Base-by-base conservation (phyloP, 2,113 vertebrate species). In the Erythrocebus patas region DNA sequence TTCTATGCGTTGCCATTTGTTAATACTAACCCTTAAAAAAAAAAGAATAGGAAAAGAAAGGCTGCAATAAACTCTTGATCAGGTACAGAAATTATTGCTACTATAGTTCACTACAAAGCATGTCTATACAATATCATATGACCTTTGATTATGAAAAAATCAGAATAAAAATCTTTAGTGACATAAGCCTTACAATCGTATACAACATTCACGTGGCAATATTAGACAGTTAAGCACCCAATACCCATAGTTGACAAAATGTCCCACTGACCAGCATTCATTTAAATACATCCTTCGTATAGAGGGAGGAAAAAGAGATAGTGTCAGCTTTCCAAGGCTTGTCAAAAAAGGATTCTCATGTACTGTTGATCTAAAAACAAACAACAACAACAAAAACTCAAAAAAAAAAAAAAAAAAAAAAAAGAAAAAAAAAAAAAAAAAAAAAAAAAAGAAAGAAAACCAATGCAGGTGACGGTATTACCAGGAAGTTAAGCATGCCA, bases 81-180 rank as follows among this genome's bases (percentile, higher is more conserved):
- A 98, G 97, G 35, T 98, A 98, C 98, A 99, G 99, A 99, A 99
- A 99, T 99, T 99, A 99, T 99, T 99, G 99, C 99, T 99, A 98
- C 99, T 98, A 99, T 98, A 98, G 96, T 98, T 98, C 98, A 99
- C 98, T 99, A 99, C 98, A 98, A 99, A 99, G 99, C 99, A 98
- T 98, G 93, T 99, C 97, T 98, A 98, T 98, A 98, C 98, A 98
- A 94, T 98, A 98, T 95, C 61, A 86, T 95, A 98, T 98, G 99
- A 99, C 98, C 98, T 98, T 98, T 98, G 98, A 98, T 98, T 98
- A 99, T 98, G 99, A 99, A 99, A 99, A 99, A 99, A 98, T 97
- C 98, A 98, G 98, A 92, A 98, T 97, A 98, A 97, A 98, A 98
- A 94, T 98, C 97, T 98, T 98, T 97, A 98, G 97, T 98, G 98